Conservation (phyloP, 1,140 invertebrate species). For the Coptotermes formosanus region DNA sequence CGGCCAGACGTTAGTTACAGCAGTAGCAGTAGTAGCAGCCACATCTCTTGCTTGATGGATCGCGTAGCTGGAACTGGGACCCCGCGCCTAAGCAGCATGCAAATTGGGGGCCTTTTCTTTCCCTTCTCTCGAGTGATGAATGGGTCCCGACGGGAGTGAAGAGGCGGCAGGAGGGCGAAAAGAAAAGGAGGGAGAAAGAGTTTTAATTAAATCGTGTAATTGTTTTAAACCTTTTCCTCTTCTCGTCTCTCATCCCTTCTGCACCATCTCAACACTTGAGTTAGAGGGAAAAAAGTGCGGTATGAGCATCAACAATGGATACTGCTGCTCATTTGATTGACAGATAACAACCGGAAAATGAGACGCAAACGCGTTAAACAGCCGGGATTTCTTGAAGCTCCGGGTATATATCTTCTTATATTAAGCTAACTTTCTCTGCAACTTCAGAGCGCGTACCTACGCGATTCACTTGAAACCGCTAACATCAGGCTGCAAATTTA, state of each 20-base stretch:
- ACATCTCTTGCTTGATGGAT: conserved; percentile 8
- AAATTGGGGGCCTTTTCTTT: background rate
- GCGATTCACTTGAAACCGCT: too few species aligned
- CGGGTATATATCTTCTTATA: background rate
- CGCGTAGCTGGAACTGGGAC: background rate
- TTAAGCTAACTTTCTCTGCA: background rate
- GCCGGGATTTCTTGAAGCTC: background rate
- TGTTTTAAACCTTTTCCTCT: conserved; percentile 25
- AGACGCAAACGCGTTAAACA: background rate
- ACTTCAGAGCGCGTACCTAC: background rate
- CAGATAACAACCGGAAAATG: background rate
- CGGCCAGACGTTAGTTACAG: background rate
- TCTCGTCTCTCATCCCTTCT: background rate
- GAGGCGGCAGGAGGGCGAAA: background rate
- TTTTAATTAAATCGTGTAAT: conserved; percentile 31
- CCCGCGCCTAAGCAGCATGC: background rate
- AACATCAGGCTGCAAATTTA: too few species aligned
- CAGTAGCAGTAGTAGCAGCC: background rate
- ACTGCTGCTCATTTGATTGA: background rate
- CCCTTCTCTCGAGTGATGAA: conserved; percentile 20
- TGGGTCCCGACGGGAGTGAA: conserved; percentile 22
- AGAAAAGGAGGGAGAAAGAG: background rate
- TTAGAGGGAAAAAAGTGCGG: background rate
- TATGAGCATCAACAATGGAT: background rate
- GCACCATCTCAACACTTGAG: background rate